These are phyloP conservation scores for Melopsittacus undulatus DNA, from an alignment of 2,797 vertebrate genomes.

Conservation along the genomic window DNA sequence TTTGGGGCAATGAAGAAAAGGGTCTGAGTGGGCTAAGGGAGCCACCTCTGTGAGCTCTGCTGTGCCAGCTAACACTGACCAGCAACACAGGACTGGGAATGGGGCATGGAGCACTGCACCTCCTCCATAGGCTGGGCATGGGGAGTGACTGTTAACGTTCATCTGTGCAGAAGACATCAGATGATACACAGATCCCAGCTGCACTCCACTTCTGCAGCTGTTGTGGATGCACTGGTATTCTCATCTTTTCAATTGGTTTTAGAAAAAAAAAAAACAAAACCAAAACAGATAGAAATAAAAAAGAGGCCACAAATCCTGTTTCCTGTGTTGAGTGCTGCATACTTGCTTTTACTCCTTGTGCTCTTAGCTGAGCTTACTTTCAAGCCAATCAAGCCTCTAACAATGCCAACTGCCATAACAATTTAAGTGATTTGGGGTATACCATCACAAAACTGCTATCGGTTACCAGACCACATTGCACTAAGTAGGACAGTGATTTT, in stretches of 20 bases:
- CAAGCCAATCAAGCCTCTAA: not conserved
- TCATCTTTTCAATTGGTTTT: not conserved
- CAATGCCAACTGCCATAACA: not conserved
- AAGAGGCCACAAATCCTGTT: not conserved
- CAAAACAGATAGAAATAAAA: fast-evolving
- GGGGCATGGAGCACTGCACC: not conserved
- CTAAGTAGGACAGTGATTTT: not conserved
- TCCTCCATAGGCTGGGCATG: not conserved
- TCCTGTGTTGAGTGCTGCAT: not conserved
- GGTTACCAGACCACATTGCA: not conserved
- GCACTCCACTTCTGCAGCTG: not conserved
- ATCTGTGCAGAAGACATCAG: fast-evolving
- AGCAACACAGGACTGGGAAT: fast-evolving
- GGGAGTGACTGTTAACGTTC: not conserved
- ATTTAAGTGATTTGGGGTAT: not conserved
- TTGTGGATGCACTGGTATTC: not conserved
- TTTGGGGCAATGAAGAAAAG: not conserved
- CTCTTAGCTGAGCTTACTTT: not conserved
- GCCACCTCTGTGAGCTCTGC: not conserved
- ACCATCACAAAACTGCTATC: not conserved
- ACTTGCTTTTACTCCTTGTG: not conserved
- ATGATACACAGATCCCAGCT: not conserved
- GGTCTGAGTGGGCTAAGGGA: not conserved
- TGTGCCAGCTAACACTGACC: not conserved
- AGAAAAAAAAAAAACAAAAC: not conserved